These are phyloP conservation scores for Phortica variegata DNA, from an alignment of 1,140 invertebrate genomes.

Conservation along the genomic window DNA sequence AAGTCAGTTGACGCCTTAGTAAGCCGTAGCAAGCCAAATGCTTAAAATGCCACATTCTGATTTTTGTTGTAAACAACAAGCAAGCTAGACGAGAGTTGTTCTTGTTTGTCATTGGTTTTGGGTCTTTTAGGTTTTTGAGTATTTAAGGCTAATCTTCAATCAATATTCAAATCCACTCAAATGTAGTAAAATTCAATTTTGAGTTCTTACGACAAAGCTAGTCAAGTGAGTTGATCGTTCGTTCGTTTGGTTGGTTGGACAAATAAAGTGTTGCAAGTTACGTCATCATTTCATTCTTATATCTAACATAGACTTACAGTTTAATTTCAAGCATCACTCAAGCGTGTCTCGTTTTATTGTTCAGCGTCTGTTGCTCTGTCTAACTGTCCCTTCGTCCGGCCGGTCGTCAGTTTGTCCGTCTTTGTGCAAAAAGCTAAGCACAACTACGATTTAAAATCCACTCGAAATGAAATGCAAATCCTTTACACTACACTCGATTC, in stretches of 20 bases:
- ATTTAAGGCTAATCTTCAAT: constrained; percentile 43
- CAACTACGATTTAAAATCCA: constrained; percentile 36
- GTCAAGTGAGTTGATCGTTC: constrained; percentile 17
- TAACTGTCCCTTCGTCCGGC: too few species aligned
- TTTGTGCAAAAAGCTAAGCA: too few species aligned
- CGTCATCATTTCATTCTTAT: constrained; percentile 15
- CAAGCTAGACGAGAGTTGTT: too few species aligned
- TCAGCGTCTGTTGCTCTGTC: not conserved
- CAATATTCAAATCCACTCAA: constrained; percentile 54
- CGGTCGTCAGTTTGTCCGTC: too few species aligned
- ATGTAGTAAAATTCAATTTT: constrained; percentile 47
- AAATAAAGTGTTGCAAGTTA: constrained; percentile 1
- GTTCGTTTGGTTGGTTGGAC: not conserved
- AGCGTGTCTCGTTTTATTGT: not conserved
- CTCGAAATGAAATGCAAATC: constrained; percentile 52
- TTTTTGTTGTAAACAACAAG: too few species aligned
- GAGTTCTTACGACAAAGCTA: too few species aligned
- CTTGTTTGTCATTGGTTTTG: too few species aligned
- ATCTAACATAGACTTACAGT: constrained; percentile 44
- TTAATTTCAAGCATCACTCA: constrained; percentile 27
- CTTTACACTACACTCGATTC: constrained; percentile 15
- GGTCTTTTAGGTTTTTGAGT: too few species aligned
- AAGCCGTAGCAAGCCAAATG: too few species aligned
- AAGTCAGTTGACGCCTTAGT: too few species aligned
- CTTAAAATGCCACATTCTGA: too few species aligned